Base-by-base conservation (phyloP, 1,140 invertebrate genomes). In the Chlorops oryzae region DNA sequence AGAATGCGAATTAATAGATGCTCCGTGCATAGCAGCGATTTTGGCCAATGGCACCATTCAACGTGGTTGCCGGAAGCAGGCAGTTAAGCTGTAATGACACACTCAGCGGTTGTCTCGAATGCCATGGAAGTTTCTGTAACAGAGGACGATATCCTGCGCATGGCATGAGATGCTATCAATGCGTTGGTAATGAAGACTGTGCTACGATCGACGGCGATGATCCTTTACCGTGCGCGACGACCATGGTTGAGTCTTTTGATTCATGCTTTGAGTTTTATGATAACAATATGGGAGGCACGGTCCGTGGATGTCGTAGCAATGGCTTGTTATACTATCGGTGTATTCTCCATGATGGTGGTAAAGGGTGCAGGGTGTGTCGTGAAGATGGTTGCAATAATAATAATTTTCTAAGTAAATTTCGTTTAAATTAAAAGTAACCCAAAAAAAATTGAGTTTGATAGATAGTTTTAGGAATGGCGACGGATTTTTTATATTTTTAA, bases 71-170 rank as follows among this genome's bases (percentile, higher is more conserved):
- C 53, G 57, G 44, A 38, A 50, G 28, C 7, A 7, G 4, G 7
- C 28, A 28, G 5, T 17, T 50, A 12, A 35, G 24, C 17, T 50
- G 49, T 21, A 44, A 44, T 28, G 20, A 13, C 9, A 50, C 40
- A 3, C 40, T 34, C 3, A 34, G 45, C n/a, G 52, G 44, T 23
- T 68, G 65, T 13, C 47, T 39, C 10, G 40, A 43, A 13, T 68
- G 65, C 21, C 34, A 55, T 2, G 65, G 65, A 3, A 67, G 51
- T 23, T 68, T 68, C n/a, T 68, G 65, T 51, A 68, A 68, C 35
- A 59, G 52, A 5, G 62, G 61, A 9, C 40, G 57, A 3, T 65
- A 55, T 35, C 65, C 65, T 0, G 57, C 59, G 24, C 9, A 61
- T 9, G 52, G 65, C 2, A 35, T 67, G 9, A 59, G 59, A 52